Base-by-base conservation (phyloP, 2,888 invertebrate genomes). In the Catocala sponsa region DNA sequence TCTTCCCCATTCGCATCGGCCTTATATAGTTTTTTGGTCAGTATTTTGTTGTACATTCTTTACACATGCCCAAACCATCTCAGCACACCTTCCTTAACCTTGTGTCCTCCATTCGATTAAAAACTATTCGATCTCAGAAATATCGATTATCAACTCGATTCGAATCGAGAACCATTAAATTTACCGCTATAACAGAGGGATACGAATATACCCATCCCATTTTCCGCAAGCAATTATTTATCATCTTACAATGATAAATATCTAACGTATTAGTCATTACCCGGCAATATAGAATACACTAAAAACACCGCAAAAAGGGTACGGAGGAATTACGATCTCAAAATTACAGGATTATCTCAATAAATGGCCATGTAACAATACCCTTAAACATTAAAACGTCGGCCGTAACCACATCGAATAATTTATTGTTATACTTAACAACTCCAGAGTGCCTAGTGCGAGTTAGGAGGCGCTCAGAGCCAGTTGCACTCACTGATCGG, bases 301-400 rank as follows among this genome's bases (percentile, higher is more conserved):
- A 49, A 62, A 58, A 51, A 67, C 68, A 56, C 58, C 50, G 54
- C 77, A 53, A 75, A 79, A 72, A 63, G 66, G 68, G 57, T 76
- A 68, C 72, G 76, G 63, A 74, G 73, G 74, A 82, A 82, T 80
- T 78, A 81, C 79, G 63, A 55, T 55, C 65, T 64, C 72, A 67
- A 80, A 82, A 83, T 80, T 81, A 82, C 81, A 65, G 80, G 81
- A 84, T 88, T 84, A 87, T 80, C 78, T 74, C 66, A 72, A 81
- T 82, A 85, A 84, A 82, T 81, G 81, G 77, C 75, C 73, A 71
- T 69, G 72, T 81, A 82, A 86, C 78, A 81, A 76, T 70, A 70
- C 69, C 63, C 70, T 69, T 74, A 66, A 63, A 71, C 81, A 83
- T 87, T 87, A 87, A 80, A 80, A 75, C 62, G 85, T 81, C 84